Conservation (phyloP, 2,888 invertebrate genomes). For the Thalpophila matura region DNA sequence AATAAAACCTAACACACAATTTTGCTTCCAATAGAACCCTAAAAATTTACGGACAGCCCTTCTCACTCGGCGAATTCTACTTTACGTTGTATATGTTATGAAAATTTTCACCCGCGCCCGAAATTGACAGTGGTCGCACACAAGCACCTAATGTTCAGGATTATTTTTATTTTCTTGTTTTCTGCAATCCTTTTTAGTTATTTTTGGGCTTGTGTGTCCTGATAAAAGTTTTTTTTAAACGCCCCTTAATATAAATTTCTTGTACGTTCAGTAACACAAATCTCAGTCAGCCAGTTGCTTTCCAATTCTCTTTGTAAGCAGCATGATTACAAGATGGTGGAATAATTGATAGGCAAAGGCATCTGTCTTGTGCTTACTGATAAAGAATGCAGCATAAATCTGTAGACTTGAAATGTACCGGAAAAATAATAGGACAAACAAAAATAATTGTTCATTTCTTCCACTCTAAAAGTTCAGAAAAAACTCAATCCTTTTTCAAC, state of each 20-base stretch:
- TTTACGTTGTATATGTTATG: conserved; percentile 74
- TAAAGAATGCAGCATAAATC: no score
- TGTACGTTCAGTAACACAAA: no score
- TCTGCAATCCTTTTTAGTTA: not conserved
- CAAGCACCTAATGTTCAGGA: conserved; percentile 65
- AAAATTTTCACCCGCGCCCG: conserved; percentile 66
- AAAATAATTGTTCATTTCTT: conserved; percentile 9
- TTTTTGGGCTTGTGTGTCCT: not conserved
- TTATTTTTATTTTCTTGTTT: conserved; percentile 55
- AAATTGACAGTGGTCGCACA: conserved; percentile 66
- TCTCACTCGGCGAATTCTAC: conserved; percentile 71
- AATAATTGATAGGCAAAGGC: not conserved
- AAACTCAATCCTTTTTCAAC: not conserved
- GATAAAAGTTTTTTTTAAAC: no score
- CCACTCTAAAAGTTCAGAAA: not conserved
- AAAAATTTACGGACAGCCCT: conserved; percentile 72
- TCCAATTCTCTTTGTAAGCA: no score
- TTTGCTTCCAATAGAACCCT: conserved; percentile 62
- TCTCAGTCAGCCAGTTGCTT: no score
- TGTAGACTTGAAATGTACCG: not conserved
- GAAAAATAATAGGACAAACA: not conserved
- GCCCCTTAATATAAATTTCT: no score
- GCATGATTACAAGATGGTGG: no score
- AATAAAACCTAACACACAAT: conserved; percentile 51
- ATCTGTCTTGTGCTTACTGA: no score